Evolutionary conservation across 92 coral and sea anemone genomes (phyloP).

Genomic region (Diadumene lineata): DNA sequence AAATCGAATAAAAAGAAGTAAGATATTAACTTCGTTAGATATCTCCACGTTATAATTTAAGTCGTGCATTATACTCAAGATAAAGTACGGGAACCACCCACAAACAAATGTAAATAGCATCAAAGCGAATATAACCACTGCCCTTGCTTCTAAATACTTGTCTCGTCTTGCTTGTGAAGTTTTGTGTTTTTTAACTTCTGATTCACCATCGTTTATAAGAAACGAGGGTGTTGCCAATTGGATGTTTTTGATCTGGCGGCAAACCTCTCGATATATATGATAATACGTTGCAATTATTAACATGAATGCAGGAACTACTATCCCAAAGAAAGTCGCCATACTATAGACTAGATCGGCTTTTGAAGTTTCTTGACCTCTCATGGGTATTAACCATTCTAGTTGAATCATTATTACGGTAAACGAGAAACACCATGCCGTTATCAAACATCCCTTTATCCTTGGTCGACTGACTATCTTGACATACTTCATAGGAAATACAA

Average conservation of each 20-base stretch:
- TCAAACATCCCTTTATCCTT: slow-evolving; percentile 21
- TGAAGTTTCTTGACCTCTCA: background rate
- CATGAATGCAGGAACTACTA: slow-evolving; percentile 49
- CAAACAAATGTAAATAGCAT: slow-evolving; percentile 59
- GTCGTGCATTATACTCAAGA: slow-evolving; percentile 42
- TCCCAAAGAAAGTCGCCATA: slow-evolving; percentile 45
- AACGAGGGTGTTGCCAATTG: slow-evolving; percentile 1
- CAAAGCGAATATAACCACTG: slow-evolving; percentile 54
- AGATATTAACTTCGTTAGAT: slow-evolving; percentile 25
- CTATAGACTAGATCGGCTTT: slow-evolving; percentile 54
- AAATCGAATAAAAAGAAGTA: slow-evolving; percentile 49
- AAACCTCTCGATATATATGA: slow-evolving; percentile 52
- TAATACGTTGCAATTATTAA: slow-evolving; percentile 44
- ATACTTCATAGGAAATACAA: slow-evolving; percentile 68
- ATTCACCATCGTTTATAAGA: background rate
- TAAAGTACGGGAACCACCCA: slow-evolving; percentile 69
- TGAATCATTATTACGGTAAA: slow-evolving; percentile 45
- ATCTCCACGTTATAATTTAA: slow-evolving; percentile 18
- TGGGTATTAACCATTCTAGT: slow-evolving; percentile 49
- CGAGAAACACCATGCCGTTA: slow-evolving; percentile 55
- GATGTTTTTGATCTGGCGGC: slow-evolving; percentile 53
- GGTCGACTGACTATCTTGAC: slow-evolving; percentile 38
- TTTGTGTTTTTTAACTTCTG: background rate
- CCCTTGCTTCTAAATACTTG: slow-evolving; percentile 46
- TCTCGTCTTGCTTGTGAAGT: slow-evolving; percentile 26